Conservation (phyloP, 2,888 invertebrate species). For the Diplolepis rosae region DNA sequence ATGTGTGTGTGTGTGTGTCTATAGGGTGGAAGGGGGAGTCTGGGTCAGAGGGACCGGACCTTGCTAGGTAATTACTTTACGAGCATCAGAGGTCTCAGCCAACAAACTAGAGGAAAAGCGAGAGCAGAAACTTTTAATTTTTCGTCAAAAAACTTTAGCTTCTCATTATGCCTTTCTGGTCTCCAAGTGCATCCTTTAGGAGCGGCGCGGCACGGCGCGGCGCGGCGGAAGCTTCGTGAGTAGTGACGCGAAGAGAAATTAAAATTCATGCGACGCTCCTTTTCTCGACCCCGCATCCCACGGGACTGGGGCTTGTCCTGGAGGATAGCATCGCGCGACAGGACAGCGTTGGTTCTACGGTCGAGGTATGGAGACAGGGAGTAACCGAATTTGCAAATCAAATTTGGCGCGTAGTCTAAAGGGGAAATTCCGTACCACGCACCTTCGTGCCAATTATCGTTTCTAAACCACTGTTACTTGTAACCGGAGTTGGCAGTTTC, state of each 20-base stretch:
- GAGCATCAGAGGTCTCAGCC: conserved; percentile 19
- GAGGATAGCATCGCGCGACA: conserved; percentile 53
- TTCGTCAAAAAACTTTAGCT: conserved; percentile 68
- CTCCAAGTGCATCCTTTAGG: conserved; percentile 52
- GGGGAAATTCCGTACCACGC: conserved; percentile 58
- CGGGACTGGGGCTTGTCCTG: conserved; percentile 57
- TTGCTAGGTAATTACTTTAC: conserved; percentile 22
- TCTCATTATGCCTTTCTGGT: conserved; percentile 61
- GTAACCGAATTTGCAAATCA: conserved; percentile 70
- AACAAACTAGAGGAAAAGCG: neutral
- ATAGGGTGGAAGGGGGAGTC: neutral
- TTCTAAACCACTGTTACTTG: conserved; percentile 60
- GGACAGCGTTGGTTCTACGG: conserved; percentile 47
- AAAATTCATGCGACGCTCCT: conserved; percentile 69
- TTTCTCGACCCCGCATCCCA: conserved; percentile 64
- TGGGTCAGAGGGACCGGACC: conserved; percentile 11
- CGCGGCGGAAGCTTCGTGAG: conserved; percentile 37
- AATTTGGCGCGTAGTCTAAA: conserved; percentile 61
- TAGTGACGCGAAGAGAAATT: conserved; percentile 62
- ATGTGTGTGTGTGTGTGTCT: neutral
- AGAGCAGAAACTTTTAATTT: conserved; percentile 64
- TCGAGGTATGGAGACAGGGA: conserved; percentile 52
- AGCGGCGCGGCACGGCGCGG: too few relatives aligned
- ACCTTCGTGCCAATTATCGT: conserved; percentile 66
- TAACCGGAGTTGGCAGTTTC: conserved; percentile 51